Conservation (phyloP, 2,888 invertebrate genomes). For the Hirtodrosophila histrioides region DNA sequence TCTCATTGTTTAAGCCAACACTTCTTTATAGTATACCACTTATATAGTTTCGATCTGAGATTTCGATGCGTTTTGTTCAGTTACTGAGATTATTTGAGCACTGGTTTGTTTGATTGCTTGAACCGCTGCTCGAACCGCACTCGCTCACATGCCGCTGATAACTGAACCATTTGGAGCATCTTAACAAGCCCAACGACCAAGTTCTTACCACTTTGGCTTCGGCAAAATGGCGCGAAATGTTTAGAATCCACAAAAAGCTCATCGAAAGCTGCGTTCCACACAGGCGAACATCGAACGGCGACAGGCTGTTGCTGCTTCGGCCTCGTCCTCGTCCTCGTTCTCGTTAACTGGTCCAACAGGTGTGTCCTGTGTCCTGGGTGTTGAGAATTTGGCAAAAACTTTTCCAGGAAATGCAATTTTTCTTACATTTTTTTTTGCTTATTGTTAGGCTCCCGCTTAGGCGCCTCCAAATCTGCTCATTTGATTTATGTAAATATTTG, state of each 20-base stretch:
- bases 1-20: neutral
- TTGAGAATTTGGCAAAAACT: slow-evolving; percentile 10
- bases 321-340: slow-evolving; percentile 2
- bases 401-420: slow-evolving; percentile 54
- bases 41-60: neutral
- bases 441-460: slow-evolving; percentile 8
- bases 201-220: slow-evolving; percentile 69
- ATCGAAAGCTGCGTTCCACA: slow-evolving; percentile 65
- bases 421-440: neutral
- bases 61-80: neutral
- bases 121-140: slow-evolving; percentile 59
- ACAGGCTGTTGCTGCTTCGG: slow-evolving; percentile 23
- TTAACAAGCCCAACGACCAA: slow-evolving; percentile 59
- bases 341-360: slow-evolving; percentile 49
- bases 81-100: neutral
- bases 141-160: slow-evolving; percentile 64
- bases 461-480: slow-evolving; percentile 56
- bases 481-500: slow-evolving; percentile 74
- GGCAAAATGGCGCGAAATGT: slow-evolving; percentile 68
- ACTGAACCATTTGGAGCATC: slow-evolving; percentile 57
- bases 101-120: neutral
- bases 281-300: neutral
- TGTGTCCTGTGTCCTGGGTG: slow-evolving; percentile 48
- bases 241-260: slow-evolving; percentile 66
- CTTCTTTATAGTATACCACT: neutral